phyloP scores from a whole-genome alignment of 2,113 vertebrate species.

The Polypterus senegalus region DNA sequence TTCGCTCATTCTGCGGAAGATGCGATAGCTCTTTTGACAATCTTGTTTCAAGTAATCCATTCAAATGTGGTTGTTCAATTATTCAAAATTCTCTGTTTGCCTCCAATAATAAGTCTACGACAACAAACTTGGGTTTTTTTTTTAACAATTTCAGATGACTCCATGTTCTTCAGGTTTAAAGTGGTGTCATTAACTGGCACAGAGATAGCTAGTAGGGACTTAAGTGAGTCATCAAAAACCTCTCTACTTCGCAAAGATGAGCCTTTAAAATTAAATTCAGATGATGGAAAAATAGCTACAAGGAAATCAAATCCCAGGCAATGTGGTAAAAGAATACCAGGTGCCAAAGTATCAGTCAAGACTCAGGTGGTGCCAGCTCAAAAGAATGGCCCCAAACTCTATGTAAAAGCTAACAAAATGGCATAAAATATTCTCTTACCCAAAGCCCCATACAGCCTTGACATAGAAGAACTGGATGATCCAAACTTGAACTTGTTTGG shows the following conservation, averaged over 20 bases:
- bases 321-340: slow-evolving; percentile 42
- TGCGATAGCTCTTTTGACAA: slow-evolving; percentile 22
- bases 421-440: slow-evolving; percentile 23
- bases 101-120: not conserved
- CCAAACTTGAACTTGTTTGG: slow-evolving; percentile 57
- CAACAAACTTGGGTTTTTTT: too few relatives aligned
- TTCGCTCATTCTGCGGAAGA: too few relatives aligned
- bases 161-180: slow-evolving; percentile 7
- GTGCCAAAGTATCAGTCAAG: slow-evolving; percentile 34
- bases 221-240: slow-evolving; percentile 7
- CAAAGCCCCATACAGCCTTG: slow-evolving; percentile 42
- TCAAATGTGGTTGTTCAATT: slow-evolving; percentile 35
- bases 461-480: slow-evolving; percentile 53
- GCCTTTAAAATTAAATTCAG: slow-evolving; percentile 56
- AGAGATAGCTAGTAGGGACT: not conserved
- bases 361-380: slow-evolving; percentile 17
- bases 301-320: slow-evolving; percentile 47
- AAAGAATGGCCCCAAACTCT: slow-evolving; percentile 14
- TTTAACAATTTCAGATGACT: not conserved
- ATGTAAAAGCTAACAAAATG: not conserved
- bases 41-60: slow-evolving; percentile 32
- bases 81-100: slow-evolving; percentile 33
- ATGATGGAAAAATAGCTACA: slow-evolving; percentile 33
- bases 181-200: not conserved
- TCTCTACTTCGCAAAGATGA: slow-evolving; percentile 16